phyloP scores from a whole-genome alignment of 1,140 invertebrate species.

The Fopius arisanus region DNA sequence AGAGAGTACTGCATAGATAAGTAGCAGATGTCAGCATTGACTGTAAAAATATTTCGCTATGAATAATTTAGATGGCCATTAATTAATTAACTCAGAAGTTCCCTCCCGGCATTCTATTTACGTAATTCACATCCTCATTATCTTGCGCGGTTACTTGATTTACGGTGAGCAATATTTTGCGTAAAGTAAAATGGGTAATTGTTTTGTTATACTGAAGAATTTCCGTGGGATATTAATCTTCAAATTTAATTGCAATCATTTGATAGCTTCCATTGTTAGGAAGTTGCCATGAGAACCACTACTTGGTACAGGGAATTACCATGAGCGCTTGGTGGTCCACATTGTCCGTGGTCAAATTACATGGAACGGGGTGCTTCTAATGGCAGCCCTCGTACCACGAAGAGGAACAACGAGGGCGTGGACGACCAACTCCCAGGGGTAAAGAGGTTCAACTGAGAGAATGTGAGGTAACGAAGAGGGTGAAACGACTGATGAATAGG shows the following conservation, averaged over 20 bases:
- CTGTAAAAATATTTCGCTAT: constrained; percentile 24
- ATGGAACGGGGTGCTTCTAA: constrained; percentile 59
- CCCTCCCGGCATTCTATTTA: background rate
- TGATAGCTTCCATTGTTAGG: background rate
- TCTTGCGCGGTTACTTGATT: background rate
- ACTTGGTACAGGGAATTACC: constrained; percentile 42
- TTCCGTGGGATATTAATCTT: background rate
- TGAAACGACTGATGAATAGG: constrained; percentile 6
- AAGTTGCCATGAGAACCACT: constrained; percentile 45
- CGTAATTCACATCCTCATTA: background rate
- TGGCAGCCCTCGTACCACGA: constrained; percentile 50
- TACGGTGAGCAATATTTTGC: background rate
- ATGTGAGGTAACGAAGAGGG: constrained; percentile 17
- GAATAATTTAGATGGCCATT: background rate
- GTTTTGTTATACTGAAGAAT: background rate
- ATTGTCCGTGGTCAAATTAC: constrained; percentile 60
- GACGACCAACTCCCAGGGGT: background rate
- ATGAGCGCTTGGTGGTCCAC: constrained; percentile 55
- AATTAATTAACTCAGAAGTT: background rate
- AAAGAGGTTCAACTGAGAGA: background rate
- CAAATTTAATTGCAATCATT: background rate
- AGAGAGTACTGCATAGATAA: constrained; percentile 41
- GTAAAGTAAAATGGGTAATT: too few relatives aligned
- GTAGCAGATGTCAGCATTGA: constrained; percentile 44
- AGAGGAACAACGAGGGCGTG: background rate